Conservation (phyloP, 1,140 invertebrate species). For the Phortica variegata region DNA sequence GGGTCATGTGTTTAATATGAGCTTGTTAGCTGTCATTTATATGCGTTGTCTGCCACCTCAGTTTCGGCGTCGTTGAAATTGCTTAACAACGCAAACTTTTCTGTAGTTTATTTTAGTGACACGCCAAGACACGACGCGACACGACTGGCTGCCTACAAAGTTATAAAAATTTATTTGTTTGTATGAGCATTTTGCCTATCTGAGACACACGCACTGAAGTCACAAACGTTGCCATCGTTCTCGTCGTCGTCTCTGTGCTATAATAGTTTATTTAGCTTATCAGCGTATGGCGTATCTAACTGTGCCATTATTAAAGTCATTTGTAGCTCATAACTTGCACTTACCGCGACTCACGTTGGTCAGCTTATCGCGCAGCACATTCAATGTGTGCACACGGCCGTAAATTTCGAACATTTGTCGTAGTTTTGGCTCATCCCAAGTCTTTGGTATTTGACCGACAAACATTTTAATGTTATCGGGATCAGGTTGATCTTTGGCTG, state of each 20-base stretch:
- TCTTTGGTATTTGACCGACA: conserved; percentile 93
- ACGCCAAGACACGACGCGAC: too few species aligned
- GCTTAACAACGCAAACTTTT: not conserved
- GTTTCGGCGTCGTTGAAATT: not conserved
- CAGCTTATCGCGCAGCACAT: conserved; percentile 94
- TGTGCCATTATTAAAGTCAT: too few species aligned
- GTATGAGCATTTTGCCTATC: not conserved
- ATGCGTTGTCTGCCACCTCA: conserved; percentile 15
- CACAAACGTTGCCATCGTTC: not conserved
- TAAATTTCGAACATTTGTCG: conserved; percentile 95
- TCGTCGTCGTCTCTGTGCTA: too few species aligned
- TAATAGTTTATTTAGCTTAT: too few species aligned
- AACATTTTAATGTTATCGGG: conserved; percentile 99
- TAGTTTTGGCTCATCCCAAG: conserved; percentile 95
- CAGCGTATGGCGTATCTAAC: too few species aligned
- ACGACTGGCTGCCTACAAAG: too few species aligned
- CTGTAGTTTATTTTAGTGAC: too few species aligned
- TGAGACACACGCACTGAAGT: not conserved
- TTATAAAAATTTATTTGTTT: too few species aligned
- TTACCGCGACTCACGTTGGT: conserved; percentile 95
- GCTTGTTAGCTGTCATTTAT: conserved; percentile 34
- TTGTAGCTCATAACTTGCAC: conserved; percentile 25
- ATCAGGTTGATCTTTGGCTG: conserved; percentile 75
- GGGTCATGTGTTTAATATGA: too few species aligned
- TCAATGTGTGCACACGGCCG: conserved; percentile 94